Evolutionary conservation across 30 jellyfish, hydroid and myxozoan species (phyloP), one percentile per base, ranked within the genome.

Genomic region (Catostylus mosaicus): DNA sequence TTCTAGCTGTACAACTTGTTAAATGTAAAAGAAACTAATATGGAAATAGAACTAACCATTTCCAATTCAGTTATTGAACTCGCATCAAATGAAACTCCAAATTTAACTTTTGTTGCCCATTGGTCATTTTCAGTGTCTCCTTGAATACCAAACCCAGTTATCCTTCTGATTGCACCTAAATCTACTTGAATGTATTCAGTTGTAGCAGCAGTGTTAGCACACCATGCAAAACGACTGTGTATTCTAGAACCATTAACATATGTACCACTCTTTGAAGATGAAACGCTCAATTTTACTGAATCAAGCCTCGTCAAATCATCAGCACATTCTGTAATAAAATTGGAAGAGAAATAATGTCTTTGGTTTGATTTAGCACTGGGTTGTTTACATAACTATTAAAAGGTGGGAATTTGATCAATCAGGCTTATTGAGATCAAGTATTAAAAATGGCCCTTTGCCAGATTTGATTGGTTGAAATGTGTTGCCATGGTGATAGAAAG

Each of bases 81-180:
- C n/a, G 37, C 30, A 48, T 31, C 10, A 18, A 66, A 33, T 30
- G 85, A 82, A 27, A 56, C 37, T n/a, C 78, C 57, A 30, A 81
- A 18, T 37, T 51, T 66, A 19, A 81, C 47, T 69, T 67, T 45
- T 1, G 84, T 81, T n/a, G 77, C 50, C 84, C 84, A 81, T 19
- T 81, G 30, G 40, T 81, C 91, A 45, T 64, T 71, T 26, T 81
- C 73, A 9, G 78, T 30, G 30, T 81, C 91, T 0, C 84, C 84
- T 56, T 81, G 91, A 9, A 81, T 40, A 3, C 84, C 91, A 56
- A 81, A 36, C 7, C 91, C 91, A 16, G 73, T 81, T 23, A 81
- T 81, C 26, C 51, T 69, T 35, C 72, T 67, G 26, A 73, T 51
- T n/a, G 67, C 8, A 11, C 91, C 91, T 14, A 81, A 60, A 57